Conservation (phyloP, 2,797 vertebrate genomes). For the Amblyraja radiata region DNA sequence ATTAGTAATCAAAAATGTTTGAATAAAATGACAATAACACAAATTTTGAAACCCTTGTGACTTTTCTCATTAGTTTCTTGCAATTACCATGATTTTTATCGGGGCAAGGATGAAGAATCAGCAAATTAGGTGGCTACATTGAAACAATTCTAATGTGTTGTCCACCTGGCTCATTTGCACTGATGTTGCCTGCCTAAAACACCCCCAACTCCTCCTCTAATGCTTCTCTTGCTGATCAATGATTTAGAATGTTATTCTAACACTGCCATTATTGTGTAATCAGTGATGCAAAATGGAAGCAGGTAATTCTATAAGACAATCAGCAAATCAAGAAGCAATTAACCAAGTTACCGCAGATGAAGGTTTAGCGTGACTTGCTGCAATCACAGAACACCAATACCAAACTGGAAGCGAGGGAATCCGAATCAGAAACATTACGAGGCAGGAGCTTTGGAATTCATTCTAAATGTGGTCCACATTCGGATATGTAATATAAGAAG, state of each 20-base stretch:
- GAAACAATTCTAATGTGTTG: not conserved
- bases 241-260: not conserved
- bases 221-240: not conserved
- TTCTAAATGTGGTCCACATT: not conserved
- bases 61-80: not conserved
- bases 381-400: not conserved
- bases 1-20: not conserved
- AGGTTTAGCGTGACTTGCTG: not conserved
- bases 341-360: not conserved
- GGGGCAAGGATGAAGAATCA: not conserved
- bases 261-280: not conserved
- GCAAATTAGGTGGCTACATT: not conserved
- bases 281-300: slow-evolving; percentile 14
- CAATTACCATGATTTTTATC: not conserved
- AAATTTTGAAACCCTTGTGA: not conserved
- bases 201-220: not conserved
- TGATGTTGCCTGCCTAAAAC: not conserved
- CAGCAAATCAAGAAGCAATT: not conserved
- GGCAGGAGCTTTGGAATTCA: not conserved
- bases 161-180: not conserved
- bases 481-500: not conserved
- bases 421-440: not conserved
- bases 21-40: not conserved
- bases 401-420: not conserved
- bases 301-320: not conserved